Conservation (phyloP, 1,140 invertebrate genomes). For the Chrysoperla carnea region DNA sequence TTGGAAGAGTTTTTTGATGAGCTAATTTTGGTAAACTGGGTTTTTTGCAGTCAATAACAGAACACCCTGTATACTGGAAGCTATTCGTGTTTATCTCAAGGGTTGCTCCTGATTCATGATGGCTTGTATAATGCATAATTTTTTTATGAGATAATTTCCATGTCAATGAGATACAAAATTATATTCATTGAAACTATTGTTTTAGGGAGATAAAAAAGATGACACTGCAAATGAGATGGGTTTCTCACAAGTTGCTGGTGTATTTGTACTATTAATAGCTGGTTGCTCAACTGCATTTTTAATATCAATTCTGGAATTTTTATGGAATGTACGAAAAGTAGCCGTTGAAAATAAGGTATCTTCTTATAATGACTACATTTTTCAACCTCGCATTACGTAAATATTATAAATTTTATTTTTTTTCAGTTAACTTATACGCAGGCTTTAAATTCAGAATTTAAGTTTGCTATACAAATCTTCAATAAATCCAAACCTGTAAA, state of each 20-base stretch:
- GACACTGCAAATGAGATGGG: constrained; percentile 37
- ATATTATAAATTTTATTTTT: constrained; percentile 2
- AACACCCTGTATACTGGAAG: too few species aligned
- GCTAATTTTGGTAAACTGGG: too few species aligned
- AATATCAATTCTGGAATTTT: constrained; percentile 56
- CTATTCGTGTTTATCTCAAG: too few species aligned
- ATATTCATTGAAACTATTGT: too few species aligned
- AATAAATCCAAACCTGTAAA: constrained; percentile 38
- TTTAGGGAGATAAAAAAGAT: constrained; percentile 17
- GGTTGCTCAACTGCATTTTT: constrained; percentile 44
- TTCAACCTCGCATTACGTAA: background rate
- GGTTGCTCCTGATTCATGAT: too few species aligned
- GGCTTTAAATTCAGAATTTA: constrained; percentile 39
- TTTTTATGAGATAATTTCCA: too few species aligned
- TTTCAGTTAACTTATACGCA: constrained; percentile 36
- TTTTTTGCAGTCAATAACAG: too few species aligned
- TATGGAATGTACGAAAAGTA: constrained; percentile 64
- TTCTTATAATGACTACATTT: background rate
- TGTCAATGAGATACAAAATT: too few species aligned
- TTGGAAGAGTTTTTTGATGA: too few species aligned
- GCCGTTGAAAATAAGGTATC: constrained; percentile 54
- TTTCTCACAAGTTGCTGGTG: constrained; percentile 72
- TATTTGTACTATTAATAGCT: constrained; percentile 68
- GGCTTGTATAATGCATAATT: too few species aligned
- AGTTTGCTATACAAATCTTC: constrained; percentile 42